Evolutionary conservation across 2,797 vertebrate species (phyloP).

Genomic region (Darevskia mixta): DNA sequence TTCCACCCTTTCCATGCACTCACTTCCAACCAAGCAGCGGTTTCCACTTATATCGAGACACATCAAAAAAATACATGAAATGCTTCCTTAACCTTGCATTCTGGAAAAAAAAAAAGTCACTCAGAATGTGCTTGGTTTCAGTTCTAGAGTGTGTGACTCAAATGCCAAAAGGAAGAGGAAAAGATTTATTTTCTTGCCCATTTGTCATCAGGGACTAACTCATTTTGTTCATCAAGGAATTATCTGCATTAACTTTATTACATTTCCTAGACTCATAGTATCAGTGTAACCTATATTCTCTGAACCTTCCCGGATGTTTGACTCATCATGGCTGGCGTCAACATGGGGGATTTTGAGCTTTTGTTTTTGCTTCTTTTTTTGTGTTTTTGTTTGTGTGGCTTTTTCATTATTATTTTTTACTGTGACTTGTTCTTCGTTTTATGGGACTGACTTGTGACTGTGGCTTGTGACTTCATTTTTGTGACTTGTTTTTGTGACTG

Average conservation of each 20-base stretch:
- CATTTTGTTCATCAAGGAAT: not conserved
- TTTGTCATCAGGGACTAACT: not conserved
- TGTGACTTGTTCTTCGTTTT: too few relatives aligned
- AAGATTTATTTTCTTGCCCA: not conserved
- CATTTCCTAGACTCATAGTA: conserved; percentile 5
- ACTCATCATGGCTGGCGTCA: not conserved
- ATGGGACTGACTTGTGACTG: too few relatives aligned
- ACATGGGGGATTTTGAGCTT: not conserved
- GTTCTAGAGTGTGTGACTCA: not conserved
- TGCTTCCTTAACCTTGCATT: not conserved
- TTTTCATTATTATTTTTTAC: too few relatives aligned
- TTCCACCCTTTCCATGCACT: not conserved
- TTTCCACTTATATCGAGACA: not conserved
- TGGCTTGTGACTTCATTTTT: too few relatives aligned
- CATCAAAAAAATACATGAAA: not conserved
- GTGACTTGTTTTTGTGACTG: too few relatives aligned
- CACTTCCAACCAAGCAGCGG: not conserved
- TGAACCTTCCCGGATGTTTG: not conserved
- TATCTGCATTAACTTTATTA: not conserved
- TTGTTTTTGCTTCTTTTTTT: too few relatives aligned
- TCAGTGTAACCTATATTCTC: not conserved
- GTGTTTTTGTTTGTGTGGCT: too few relatives aligned
- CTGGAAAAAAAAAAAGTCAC: not conserved
- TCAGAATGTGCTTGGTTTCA: not conserved
- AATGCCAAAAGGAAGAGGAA: not conserved